These are phyloP conservation scores for Periophthalmus modestus DNA, from an alignment of 2,113 vertebrate species.

Conservation along the genomic window DNA sequence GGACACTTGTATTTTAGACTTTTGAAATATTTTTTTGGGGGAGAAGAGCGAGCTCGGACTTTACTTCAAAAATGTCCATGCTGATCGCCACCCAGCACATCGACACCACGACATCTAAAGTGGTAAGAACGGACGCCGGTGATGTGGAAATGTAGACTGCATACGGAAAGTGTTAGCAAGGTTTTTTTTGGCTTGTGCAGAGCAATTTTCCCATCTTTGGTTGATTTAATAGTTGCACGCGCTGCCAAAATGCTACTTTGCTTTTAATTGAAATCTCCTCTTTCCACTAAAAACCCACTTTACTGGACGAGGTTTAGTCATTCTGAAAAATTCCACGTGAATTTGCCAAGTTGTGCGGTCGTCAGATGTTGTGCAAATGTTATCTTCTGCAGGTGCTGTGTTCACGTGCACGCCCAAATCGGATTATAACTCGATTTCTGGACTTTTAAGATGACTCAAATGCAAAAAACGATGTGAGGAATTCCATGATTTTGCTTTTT, in stretches of 20 bases:
- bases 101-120: conserved; percentile 65
- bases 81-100: conserved; percentile 73
- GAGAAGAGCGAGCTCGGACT: neutral
- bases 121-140: conserved; percentile 61
- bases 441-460: no score
- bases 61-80: conserved; percentile 61
- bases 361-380: neutral
- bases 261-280: neutral
- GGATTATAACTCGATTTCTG: no score
- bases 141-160: conserved; percentile 11
- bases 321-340: neutral
- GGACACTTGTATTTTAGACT: conserved; percentile 50
- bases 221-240: conserved; percentile 1
- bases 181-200: conserved; percentile 23
- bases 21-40: conserved; percentile 4
- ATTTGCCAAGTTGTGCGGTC: neutral
- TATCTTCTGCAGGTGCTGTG: neutral
- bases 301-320: neutral
- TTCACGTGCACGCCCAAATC: no score
- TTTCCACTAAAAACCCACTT: neutral
- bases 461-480: no score
- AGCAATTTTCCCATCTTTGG: neutral
- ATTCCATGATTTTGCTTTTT: no score
- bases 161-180: conserved; percentile 29
- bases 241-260: conserved; percentile 20